Evolutionary conservation across 2,113 vertebrate species (phyloP), one percentile per base, ranked within the genome.

Genomic region (Onychostruthus taczanowskii): DNA sequence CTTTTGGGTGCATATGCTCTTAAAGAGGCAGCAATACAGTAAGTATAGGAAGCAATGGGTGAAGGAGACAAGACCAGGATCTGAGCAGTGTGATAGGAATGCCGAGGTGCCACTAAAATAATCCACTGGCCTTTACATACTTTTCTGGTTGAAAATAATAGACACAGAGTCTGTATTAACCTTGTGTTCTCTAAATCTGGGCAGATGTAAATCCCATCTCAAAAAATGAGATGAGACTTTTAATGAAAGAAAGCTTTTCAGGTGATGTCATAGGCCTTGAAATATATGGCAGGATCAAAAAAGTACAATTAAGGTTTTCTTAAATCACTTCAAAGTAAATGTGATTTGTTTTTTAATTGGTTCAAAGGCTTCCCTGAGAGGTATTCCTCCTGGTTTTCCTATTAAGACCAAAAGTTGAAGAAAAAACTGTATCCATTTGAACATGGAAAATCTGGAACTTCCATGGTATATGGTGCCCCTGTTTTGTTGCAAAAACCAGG

Each of bases 341-440:
- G 9, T 46, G 10, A 31, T 66, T 59, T 89, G 18, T 0, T 77
- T 79, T 74, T 79, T 9, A 66, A 35, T 68, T 58, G 64, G 18
- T 70, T 89, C 28, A 67, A 67, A 74, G 39, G 9, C 18, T 88
- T 93, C 28, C 81, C 28, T 82, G 58, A 49, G 15, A 89, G 3
- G 3, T 58, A 55, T 50, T 89, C 37, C 11, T 87, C 37, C 13
- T 7, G 14, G 15, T 9, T 73, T 80, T 59, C 35, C 10, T 72
- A 24, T 55, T 55, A 19, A 1, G 8, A 27, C 6, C 0, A 1
- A 39, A 63, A 47, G 30, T 24, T 69, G 46, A 75, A 11, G 8
- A 55, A 80, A 61, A 76, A 89, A 22, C 22, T 13, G 0, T 5
- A 6, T 77, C 24, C 27, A 27, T 61, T 61, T n/a, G 17, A 63